A percentile compares a stretch with the other conserved stretches of the same genome.
phyloP scores from a whole-genome alignment of 2,888 invertebrate species.

The Dryobota labecula region DNA sequence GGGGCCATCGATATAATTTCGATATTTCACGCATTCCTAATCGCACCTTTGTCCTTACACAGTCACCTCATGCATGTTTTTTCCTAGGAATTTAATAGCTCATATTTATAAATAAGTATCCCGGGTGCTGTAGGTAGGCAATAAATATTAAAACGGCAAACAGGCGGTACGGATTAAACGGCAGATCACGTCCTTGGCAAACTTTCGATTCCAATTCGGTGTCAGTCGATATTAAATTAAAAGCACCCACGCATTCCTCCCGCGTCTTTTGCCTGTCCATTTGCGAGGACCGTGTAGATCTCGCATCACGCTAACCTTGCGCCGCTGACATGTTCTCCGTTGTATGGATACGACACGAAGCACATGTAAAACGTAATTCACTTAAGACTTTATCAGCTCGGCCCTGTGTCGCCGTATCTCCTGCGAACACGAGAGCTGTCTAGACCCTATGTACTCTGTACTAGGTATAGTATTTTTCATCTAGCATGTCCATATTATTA shows the following conservation, averaged over 20 bases:
- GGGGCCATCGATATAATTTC: no score
- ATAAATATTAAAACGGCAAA: slow-evolving; percentile 83
- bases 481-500: slow-evolving; percentile 76
- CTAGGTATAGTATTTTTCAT: slow-evolving; percentile 55
- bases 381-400: slow-evolving; percentile 57
- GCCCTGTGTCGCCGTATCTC: slow-evolving; percentile 46
- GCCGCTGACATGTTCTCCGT: slow-evolving; percentile 71
- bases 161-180: slow-evolving; percentile 80
- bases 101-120: slow-evolving; percentile 74
- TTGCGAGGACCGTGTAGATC: slow-evolving; percentile 89
- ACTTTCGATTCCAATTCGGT: slow-evolving; percentile 90
- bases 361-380: slow-evolving; percentile 63
- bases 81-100: slow-evolving; percentile 73
- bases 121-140: slow-evolving; percentile 67
- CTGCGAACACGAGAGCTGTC: slow-evolving; percentile 49
- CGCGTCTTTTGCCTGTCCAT: slow-evolving; percentile 91
- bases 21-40: slow-evolving; percentile 4
- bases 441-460: slow-evolving; percentile 45
- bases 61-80: slow-evolving; percentile 60
- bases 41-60: slow-evolving; percentile 44
- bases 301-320: slow-evolving; percentile 84
- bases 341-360: slow-evolving; percentile 74
- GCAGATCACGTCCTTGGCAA: slow-evolving; percentile 85
- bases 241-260: slow-evolving; percentile 89
- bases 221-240: slow-evolving; percentile 91